Evolutionary conservation across 2,113 vertebrate genomes (phyloP).

Genomic region (Silurus asotus): DNA sequence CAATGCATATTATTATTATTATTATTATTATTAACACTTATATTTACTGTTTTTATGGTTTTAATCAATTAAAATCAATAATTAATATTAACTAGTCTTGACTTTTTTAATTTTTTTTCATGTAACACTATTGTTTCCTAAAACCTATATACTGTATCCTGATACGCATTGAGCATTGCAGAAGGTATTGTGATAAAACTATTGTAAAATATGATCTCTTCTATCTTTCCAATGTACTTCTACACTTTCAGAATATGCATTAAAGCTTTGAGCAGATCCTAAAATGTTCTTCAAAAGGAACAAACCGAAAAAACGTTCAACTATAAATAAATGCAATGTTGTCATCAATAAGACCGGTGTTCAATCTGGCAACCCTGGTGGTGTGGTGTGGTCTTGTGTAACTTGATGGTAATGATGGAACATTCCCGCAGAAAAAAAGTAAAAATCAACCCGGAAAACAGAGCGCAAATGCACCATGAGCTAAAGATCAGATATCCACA

Average conservation of each 20-base stretch:
- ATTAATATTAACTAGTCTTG: too few species aligned
- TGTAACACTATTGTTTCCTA: too few species aligned
- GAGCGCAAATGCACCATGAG: too few species aligned
- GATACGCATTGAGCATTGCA: too few species aligned
- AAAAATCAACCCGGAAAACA: not conserved
- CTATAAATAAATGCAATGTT: not conserved
- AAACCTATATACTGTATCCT: too few species aligned
- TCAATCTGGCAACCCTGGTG: slow-evolving; percentile 10
- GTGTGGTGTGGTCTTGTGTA: not conserved
- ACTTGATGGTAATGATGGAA: not conserved
- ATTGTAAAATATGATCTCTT: not conserved
- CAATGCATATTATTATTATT: too few species aligned
- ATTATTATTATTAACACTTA: too few species aligned
- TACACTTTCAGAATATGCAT: not conserved
- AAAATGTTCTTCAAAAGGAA: not conserved
- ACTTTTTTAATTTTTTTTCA: too few species aligned
- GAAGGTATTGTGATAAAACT: too few species aligned
- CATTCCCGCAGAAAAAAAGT: not conserved
- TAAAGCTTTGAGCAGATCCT: not conserved
- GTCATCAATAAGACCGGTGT: not conserved
- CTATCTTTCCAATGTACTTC: not conserved
- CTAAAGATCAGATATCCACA: not conserved
- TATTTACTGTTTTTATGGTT: too few species aligned
- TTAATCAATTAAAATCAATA: too few species aligned
- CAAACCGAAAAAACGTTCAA: not conserved